Base-by-base conservation (phyloP, 2,888 invertebrate species). In the Allygus modestus region DNA sequence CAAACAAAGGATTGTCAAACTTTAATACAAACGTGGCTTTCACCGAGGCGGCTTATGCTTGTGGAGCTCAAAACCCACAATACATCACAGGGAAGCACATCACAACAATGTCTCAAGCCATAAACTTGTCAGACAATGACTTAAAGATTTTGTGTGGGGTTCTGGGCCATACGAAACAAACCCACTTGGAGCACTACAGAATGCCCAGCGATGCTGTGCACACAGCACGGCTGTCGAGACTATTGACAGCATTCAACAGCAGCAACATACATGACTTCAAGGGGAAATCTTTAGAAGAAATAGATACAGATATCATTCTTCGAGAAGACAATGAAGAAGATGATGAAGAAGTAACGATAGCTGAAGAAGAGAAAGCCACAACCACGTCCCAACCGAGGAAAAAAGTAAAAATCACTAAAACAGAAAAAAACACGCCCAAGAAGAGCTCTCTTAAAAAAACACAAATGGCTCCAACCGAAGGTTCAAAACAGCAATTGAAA, bases 141-240 rank as follows among this genome's bases (percentile, higher is more conserved):
- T 65, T n/a, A 28, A 65, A 65, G n/a, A 31, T 23, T 26, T 23
- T 65, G 31, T n/a, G 23, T 1, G 65, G 65, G 12, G 5, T 65
- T 23, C 31, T 65, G 4, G 65, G 65, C 11, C 65, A 65, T 17
- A 65, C 65, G 20, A 65, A n/a, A 65, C 20, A 23, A 11, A 65
- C 65, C 65, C 65, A 65, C n/a, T 65, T 65, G 20, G 65, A 65
- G 20, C 26, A 65, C 20, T 65, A 65, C 20, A 4, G 65, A n/a
- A n/a, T 65, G 26, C 65, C 65, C 5, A 65, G 65, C 17, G 65
- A 65, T 31, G 65, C 65, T 65, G 23, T 65, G 4, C 65, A 65
- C 17, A 65, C 65, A 26, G 26, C 65, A 28, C 7, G 20, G 31
- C 31, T 65, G 20, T 65, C 65, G n/a, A 65, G 26, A 26, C 31